Evolutionary conservation across 1,140 invertebrate species (phyloP), one percentile per base, ranked within the genome.

Genomic region (Scaptomyza hsui): DNA sequence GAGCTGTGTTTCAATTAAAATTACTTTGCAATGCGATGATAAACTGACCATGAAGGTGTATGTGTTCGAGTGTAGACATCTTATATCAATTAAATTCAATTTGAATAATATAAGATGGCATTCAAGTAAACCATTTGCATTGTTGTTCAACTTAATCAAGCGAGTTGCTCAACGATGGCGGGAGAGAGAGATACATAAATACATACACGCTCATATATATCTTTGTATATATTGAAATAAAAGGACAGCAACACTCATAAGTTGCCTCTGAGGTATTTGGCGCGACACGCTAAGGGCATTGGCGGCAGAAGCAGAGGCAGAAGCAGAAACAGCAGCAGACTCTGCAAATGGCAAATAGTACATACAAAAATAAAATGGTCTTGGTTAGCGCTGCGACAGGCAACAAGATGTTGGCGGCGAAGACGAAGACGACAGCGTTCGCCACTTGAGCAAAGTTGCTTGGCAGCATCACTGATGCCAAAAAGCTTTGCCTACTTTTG

Each of bases 241-340:
- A 63, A 72, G 65, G 47, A 32, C 48, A 59, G 47, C 26, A 57
- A n/a, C 26, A 21, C 26, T 53, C 18, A 18, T 53, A 45, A 62
- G 52, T 39, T 69, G 78, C 60, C 74, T 65, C 80, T 48, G 44
- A 79, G 80, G 80, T 85, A 69, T 83, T 76, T 85, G 71, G 53
- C 60, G 49, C 37, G 21, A 21, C 55, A 62, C 64, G 69, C 61
- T 45, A 60, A 78, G 9, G 45, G 41, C 71, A 64, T 35, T 55
- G 48, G 49, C 70, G 63, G 52, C 37, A 42, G 19, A n/a, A 18
- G 29, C 15, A 62, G 15, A n/a, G 18, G 19, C 19, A 21, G 19
- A 1, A 21, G 19, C 19, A 21, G 26, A 6, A 29, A 7, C 6
- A 29, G 26, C 7, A 7, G 37, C 37, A 55, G 19, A n/a, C n/a